Base-by-base conservation (phyloP, 2,113 vertebrate species). In the Thamnaconus septentrionalis region DNA sequence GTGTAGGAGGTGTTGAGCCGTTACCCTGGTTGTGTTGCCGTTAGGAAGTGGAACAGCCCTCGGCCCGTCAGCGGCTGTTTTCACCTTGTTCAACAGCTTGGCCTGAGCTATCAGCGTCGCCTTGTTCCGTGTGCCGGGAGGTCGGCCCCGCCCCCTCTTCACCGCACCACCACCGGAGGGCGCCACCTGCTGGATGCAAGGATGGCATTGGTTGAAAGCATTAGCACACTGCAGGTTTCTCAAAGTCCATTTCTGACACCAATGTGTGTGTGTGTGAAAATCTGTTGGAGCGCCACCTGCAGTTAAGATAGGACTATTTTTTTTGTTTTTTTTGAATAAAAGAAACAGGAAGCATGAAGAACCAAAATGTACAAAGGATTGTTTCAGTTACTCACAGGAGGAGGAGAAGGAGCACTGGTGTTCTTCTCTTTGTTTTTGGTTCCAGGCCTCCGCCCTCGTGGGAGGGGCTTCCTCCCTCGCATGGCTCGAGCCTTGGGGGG, bases 141-240 rank as follows among this genome's bases (percentile, higher is more conserved):
- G 91, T 1, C 92, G 78, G 0, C 91, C 92, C 31, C 89, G n/a
- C 1, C 91, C 88, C 50, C 89, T 45, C 72, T 91, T 92, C 58
- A 84, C 86, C 55, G 78, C 53, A 4, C 31, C 3, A 40, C 79
- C 79, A 31, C 83, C 86, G 0, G 66, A 48, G 49, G 53, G 60
- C 8, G 41, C n/a, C 0, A 62, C 44, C 91, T 90, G 60, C 11
- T 56, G 43, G 44, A 7, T 41, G 45, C 50, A 6, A 7, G 8
- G 41, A 48, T 1, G 18, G 6, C 3, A 53, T 42, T 7, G 12
- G 10, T n/a, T 12, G 11, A 6, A 31, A 44, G 43, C 1, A 41
- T 41, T 41, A 31, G 18, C 18, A 31, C 1, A 31, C 18, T 31
- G 18, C 18, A 31, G 18, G 18, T 31, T 31, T 31, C 18, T 31